Evolutionary conservation across 2,888 invertebrate genomes (phyloP).

Genomic region (Drosophila fulvimacula): DNA sequence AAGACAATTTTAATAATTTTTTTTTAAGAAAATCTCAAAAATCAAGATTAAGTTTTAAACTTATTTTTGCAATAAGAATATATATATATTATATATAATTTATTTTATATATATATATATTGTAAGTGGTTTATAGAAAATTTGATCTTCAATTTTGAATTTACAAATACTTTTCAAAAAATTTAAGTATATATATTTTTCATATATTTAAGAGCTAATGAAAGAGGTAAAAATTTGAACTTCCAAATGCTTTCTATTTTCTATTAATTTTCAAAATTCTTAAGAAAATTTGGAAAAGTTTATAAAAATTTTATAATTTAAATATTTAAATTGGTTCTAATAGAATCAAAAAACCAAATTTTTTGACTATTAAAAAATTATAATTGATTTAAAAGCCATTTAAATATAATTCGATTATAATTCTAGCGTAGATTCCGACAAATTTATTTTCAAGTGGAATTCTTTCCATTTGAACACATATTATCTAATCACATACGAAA

Average conservation of each 20-base stretch:
- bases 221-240: no score
- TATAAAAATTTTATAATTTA: neutral
- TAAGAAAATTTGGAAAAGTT: neutral
- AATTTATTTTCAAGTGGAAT: neutral
- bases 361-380: neutral
- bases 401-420: neutral
- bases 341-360: neutral
- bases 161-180: no score
- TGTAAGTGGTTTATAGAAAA: neutral
- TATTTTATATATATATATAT: neutral
- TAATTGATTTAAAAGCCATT: neutral
- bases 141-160: neutral
- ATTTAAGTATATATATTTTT: no score
- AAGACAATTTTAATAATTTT: neutral
- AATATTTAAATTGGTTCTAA: neutral
- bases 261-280: neutral
- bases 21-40: neutral
- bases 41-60: neutral
- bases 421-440: neutral
- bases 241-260: neutral
- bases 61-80: neutral
- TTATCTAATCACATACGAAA: conserved; percentile 6
- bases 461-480: neutral
- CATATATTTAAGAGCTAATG: no score
- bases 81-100: neutral